Evolutionary conservation across 64 coral and sea anemone species (phyloP), one percentile per base, ranked within the genome.

Genomic region (Pocillopora damicornis): DNA sequence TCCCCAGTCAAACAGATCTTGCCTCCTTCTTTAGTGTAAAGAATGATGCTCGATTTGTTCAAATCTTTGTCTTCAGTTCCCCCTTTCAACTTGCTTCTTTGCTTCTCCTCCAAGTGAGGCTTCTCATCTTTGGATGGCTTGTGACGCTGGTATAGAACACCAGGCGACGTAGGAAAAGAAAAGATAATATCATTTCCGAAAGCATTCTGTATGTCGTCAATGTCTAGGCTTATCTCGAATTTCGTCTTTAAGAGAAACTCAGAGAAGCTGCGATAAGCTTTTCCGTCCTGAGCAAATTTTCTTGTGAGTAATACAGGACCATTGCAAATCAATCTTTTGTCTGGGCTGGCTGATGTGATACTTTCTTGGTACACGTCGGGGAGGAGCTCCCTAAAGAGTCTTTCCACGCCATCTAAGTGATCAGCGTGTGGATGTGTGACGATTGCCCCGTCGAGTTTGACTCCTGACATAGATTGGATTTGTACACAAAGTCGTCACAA

Each of bases 381-480:
- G 23, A 81, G 79, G 9, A 81, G 79, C 57, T 81, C 58, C 20
- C 79, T 81, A 59, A 81, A 81, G 9, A 81, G 79, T 65, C 79
- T 81, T 81, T 81, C 79, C 62, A 81, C 79, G 16, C 79, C 79
- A 62, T 81, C 79, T 16, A 81, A 81, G 59, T 81, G 79, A 18
- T 81, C 79, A 1, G 79, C 79, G 17, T 81, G 58, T 6, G 79
- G 79, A 81, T 81, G 79, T 6, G 79, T 61, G 26, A 81, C 79
- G 14, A 81, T 14, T 15, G 79, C 79, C 61, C 79, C 79, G 15
- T 81, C 79, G 23, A 81, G 79, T 81, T 81, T 81, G 5, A 81
- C 61, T 30, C 56, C 79, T 81, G 57, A 59, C 15, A 62, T 34
- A 81, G 14, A 20, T 67, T 18, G 7, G 17, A 20, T 62, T 61